Percentiles rank a stretch among this genome's conserved stretches.
Evolutionary conservation across 30 jellyfish, hydroid and myxozoan genomes (phyloP).

Genomic region (Haliclystus octoradiatus): DNA sequence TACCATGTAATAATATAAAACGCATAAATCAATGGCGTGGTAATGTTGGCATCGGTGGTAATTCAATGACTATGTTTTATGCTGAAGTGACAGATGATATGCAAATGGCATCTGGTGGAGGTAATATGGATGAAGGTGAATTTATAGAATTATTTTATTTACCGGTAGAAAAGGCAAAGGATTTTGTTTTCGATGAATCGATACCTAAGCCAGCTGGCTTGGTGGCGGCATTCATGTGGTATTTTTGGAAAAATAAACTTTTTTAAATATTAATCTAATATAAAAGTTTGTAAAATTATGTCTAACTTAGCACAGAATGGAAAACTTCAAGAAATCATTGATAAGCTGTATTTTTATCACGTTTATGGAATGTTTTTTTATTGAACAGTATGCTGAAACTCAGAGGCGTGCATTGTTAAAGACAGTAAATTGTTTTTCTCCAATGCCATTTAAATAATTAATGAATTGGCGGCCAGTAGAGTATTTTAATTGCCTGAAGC

Average conservation of each 20-base stretch:
- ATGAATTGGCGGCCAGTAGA: too few relatives aligned
- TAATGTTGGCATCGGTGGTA: slow-evolving; percentile 73
- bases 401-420: too few relatives aligned
- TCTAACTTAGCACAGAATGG: too few relatives aligned
- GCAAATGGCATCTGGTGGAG: slow-evolving; percentile 84
- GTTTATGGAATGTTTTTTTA: too few relatives aligned
- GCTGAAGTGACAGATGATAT: slow-evolving; percentile 97
- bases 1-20: slow-evolving; percentile 30
- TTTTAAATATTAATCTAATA: too few relatives aligned
- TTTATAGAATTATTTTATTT: slow-evolving; percentile 65
- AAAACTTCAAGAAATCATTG: too few relatives aligned
- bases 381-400: too few relatives aligned
- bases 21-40: slow-evolving; percentile 15
- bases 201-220: slow-evolving; percentile 55
- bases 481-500: too few relatives aligned
- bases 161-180: slow-evolving; percentile 60
- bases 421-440: too few relatives aligned
- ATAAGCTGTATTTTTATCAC: too few relatives aligned
- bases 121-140: slow-evolving; percentile 64
- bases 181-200: slow-evolving; percentile 40
- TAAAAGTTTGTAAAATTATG: too few relatives aligned
- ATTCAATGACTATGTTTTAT: slow-evolving; percentile 33
- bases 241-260: slow-evolving; percentile 41
- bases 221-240: slow-evolving; percentile 94
- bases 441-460: too few relatives aligned